Evolutionary conservation across 1,140 invertebrate species (phyloP).

Genomic region (Plectrocnemia conspersa): DNA sequence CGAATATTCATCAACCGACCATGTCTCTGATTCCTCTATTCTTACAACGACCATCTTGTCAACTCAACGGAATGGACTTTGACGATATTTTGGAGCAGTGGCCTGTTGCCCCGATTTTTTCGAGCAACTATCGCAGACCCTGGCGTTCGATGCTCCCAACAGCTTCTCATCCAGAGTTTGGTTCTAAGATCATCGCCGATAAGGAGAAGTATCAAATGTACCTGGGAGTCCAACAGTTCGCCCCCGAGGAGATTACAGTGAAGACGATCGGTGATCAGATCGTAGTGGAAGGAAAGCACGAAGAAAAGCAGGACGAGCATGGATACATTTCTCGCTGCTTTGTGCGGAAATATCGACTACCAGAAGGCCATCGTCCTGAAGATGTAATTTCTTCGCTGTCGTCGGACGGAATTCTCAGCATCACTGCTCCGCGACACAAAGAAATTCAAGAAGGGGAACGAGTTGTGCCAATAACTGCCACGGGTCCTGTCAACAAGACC

Average conservation of each 20-base stretch:
- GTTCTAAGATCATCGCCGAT: constrained; percentile 7
- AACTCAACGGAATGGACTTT: constrained; percentile 46
- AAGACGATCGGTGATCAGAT: constrained; percentile 66
- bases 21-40: constrained; percentile 16
- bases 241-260: constrained; percentile 71
- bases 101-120: constrained; percentile 17
- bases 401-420: constrained; percentile 64
- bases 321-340: constrained; percentile 61
- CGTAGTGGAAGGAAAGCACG: constrained; percentile 65
- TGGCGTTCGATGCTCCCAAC: constrained; percentile 37
- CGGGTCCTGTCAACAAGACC: constrained; percentile 37
- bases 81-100: constrained; percentile 43
- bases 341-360: constrained; percentile 61
- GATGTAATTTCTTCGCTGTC: constrained; percentile 65
- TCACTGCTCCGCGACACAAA: constrained; percentile 58
- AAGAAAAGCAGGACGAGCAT: constrained; percentile 61
- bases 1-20: too few relatives aligned
- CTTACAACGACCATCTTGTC: constrained; percentile 36
- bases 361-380: constrained; percentile 60
- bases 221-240: constrained; percentile 65
- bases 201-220: constrained; percentile 53
- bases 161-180: neutral
- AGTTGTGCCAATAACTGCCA: constrained; percentile 43
- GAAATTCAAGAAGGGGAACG: constrained; percentile 45
- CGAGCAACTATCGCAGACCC: constrained; percentile 39